Evolutionary conservation across 2,797 vertebrate genomes (phyloP), one percentile per base, ranked within the genome.

Genomic region (Rhadinocentrus ornatus): DNA sequence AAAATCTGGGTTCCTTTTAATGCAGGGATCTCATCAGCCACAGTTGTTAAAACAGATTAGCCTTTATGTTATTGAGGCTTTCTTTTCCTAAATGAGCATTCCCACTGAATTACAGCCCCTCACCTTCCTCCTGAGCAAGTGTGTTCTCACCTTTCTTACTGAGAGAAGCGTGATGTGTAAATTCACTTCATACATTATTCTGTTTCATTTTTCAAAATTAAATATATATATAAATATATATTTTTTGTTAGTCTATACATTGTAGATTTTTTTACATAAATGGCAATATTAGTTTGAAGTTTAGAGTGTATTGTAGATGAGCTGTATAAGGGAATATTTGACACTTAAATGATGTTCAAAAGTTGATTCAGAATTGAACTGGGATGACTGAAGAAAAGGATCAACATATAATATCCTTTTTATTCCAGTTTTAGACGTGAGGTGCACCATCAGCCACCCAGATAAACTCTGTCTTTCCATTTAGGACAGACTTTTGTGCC

Each of bases 241-340:
- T 95, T 95, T 93, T 96, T 95, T 95, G 94, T 95, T 95, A 95
- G 94, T 93, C 93, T 95, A 95, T 95, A 95, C 94, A 95, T 94
- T 95, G 94, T 95, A 96, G 95, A 94, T 95, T 93, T 95, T 54
- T 29, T 54, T 95, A 94, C 93, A 94, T 93, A 91, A 93, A 94
- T 93, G 90, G 92, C 89, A 92, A 94, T 94, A 94, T 94, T 95
- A 93, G 93, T 93, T 94, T 92, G 92, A 94, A 93, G 91, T 93
- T 92, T 93, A 94, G 91, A 93, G 92, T 94, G 92, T 94, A 93
- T 94, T 91, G 93, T 93, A 94, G 93, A 92, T 91, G 91, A 92
- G 84, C 88, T 86, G 91, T 91, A 89, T 83, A 86, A 81, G 85
- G 89, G 88, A 86, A 86, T 91, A 88, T 92, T 88, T 91, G 85